Conservation (phyloP, 1,140 invertebrate genomes). For the Atta cephalotes region DNA sequence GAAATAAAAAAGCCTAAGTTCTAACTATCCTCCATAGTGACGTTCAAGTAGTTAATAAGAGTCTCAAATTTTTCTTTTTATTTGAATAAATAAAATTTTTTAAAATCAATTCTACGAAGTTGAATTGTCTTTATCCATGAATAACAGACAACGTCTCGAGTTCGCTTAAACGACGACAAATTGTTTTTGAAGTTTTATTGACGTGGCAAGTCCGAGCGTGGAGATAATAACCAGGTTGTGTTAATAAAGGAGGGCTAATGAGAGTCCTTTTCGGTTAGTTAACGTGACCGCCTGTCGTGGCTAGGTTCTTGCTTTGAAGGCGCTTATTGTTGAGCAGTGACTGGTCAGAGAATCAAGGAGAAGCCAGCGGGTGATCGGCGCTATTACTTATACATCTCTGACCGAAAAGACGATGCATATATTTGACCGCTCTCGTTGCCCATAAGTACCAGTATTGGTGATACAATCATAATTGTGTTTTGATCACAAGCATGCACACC, state of each 20-base stretch:
- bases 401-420: slow-evolving; percentile 58
- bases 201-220: slow-evolving; percentile 13
- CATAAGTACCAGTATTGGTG: slow-evolving; percentile 24
- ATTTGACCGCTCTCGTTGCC: slow-evolving; percentile 64
- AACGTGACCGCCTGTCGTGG: slow-evolving; percentile 66
- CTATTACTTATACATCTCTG: slow-evolving; percentile 73
- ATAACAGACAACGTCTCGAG: slow-evolving; percentile 4
- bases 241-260: slow-evolving; percentile 81
- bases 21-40: neutral
- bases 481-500: slow-evolving; percentile 37
- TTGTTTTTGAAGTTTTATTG: slow-evolving; percentile 55
- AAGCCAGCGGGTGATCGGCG: slow-evolving; percentile 81
- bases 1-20: neutral
- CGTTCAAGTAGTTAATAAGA: neutral
- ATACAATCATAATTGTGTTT: slow-evolving; percentile 67
- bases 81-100: neutral
- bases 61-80: neutral
- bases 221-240: slow-evolving; percentile 60
- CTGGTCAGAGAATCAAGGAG: slow-evolving; percentile 75
- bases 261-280: slow-evolving; percentile 77
- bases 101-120: neutral
- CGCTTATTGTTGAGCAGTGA: slow-evolving; percentile 82
- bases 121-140: neutral
- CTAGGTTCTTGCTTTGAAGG: slow-evolving; percentile 73
- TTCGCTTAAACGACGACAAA: slow-evolving; percentile 31